Percentiles rank a stretch among this genome's conserved stretches.
Conservation (phyloP, 2,113 vertebrate species). For the Scomber scombrus region DNA sequence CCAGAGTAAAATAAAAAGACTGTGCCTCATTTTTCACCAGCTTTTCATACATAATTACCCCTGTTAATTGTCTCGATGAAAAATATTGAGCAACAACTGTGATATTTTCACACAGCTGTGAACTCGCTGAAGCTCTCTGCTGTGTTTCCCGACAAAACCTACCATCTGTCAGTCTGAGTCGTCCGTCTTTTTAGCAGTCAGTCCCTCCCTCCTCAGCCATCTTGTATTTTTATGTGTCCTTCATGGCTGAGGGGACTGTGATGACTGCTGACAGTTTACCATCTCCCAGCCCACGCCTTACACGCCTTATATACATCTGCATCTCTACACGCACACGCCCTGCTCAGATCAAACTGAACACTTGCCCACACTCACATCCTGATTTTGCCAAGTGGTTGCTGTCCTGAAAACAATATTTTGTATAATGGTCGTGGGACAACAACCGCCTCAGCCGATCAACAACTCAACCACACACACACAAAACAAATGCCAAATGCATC, state of each 20-base stretch:
- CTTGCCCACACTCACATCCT: neutral
- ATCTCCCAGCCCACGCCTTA: constrained; percentile 9
- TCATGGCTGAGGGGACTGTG: neutral
- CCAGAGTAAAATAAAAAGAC: neutral
- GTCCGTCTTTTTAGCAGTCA: too few relatives aligned
- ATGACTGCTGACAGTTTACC: neutral
- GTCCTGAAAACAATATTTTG: too few relatives aligned
- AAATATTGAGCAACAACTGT: neutral
- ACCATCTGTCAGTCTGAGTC: too few relatives aligned
- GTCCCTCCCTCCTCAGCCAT: neutral
- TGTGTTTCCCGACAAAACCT: too few relatives aligned
- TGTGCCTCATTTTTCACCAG: neutral
- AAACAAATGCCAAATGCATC: constrained; percentile 35
- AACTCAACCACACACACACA: neutral
- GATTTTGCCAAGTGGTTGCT: too few relatives aligned
- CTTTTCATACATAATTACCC: neutral
- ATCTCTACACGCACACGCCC: neutral
- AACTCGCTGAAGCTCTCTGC: neutral
- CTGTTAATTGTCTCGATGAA: neutral
- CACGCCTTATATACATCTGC: constrained; percentile 6
- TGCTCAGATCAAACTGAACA: neutral
- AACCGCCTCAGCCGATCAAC: neutral
- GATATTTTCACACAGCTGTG: constrained; percentile 1
- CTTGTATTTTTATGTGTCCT: neutral
- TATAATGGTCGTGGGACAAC: too few relatives aligned